Evolutionary conservation across 2,888 invertebrate species (phyloP).

Genomic region (Tiphia femorata): DNA sequence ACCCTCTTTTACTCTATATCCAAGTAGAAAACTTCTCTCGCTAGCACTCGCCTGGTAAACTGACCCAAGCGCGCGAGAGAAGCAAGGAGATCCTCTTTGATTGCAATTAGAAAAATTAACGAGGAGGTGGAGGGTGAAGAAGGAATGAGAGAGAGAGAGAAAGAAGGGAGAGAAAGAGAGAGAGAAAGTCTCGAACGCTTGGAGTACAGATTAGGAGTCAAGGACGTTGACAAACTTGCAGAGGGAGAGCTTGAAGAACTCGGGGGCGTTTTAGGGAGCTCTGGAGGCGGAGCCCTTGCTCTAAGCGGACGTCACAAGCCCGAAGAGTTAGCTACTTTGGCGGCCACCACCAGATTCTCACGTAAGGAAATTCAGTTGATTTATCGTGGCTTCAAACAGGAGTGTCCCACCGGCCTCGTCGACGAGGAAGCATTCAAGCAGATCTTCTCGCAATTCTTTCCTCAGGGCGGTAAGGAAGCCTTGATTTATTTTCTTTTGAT

Average conservation of each 20-base stretch:
- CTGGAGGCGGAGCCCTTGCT: slow-evolving; percentile 68
- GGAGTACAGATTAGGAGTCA: slow-evolving; percentile 56
- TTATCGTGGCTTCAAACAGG: slow-evolving; percentile 92
- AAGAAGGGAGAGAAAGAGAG: slow-evolving; percentile 33
- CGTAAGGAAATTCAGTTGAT: slow-evolving; percentile 89
- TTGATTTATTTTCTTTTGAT: not conserved
- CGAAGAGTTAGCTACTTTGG: slow-evolving; percentile 83
- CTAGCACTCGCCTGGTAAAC: slow-evolving; percentile 15
- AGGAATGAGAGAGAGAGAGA: slow-evolving; percentile 1
- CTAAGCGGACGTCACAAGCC: slow-evolving; percentile 79
- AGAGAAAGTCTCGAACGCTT: slow-evolving; percentile 52
- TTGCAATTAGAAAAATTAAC: too few species aligned
- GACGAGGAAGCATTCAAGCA: slow-evolving; percentile 90
- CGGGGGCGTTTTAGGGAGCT: slow-evolving; percentile 68
- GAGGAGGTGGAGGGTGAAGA: slow-evolving; percentile 23
- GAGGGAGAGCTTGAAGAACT: slow-evolving; percentile 81
- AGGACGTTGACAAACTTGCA: slow-evolving; percentile 68
- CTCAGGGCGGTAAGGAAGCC: slow-evolving; percentile 86
- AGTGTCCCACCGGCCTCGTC: slow-evolving; percentile 87
- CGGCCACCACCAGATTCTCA: slow-evolving; percentile 83
- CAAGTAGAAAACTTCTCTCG: slow-evolving; percentile 35
- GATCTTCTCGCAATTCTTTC: slow-evolving; percentile 91
- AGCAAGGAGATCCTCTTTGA: not conserved
- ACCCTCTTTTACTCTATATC: slow-evolving; percentile 28
- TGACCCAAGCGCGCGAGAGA: slow-evolving; percentile 1